Conservation (phyloP, 2,888 invertebrate genomes). For the Leptinotarsa tumamoca region DNA sequence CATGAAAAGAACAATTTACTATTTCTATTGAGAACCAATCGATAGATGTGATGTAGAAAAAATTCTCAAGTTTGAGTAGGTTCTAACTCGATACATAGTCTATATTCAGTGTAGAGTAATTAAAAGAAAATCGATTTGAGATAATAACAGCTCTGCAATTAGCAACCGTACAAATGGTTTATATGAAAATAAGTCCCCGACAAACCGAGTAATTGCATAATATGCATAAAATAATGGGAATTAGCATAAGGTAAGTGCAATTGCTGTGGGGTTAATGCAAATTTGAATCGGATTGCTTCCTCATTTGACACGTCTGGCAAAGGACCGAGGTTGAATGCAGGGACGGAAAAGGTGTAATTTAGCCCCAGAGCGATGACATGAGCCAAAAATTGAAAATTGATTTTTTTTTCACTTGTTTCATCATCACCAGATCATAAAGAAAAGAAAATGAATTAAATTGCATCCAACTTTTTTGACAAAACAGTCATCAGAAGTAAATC, state of each 20-base stretch:
- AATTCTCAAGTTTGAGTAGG: not conserved
- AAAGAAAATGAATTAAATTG: no score
- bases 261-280: slow-evolving; percentile 52
- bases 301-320: slow-evolving; percentile 53
- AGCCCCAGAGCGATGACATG: not conserved
- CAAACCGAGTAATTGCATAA: slow-evolving; percentile 45
- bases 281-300: slow-evolving; percentile 53
- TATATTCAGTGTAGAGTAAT: slow-evolving; percentile 10
- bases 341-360: not conserved
- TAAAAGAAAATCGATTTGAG: slow-evolving; percentile 14
- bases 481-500: no score
- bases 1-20: no score
- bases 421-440: no score
- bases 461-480: no score
- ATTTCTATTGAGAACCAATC: no score
- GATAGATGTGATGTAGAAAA: no score
- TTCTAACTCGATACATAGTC: not conserved
- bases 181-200: slow-evolving; percentile 37
- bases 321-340: slow-evolving; percentile 15
- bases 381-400: not conserved
- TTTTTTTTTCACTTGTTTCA: no score
- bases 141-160: slow-evolving; percentile 23
- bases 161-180: slow-evolving; percentile 34
- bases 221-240: slow-evolving; percentile 53
- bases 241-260: slow-evolving; percentile 50